Evolutionary conservation across 2,113 vertebrate species (phyloP).

Genomic region (Collichthys lucidus): DNA sequence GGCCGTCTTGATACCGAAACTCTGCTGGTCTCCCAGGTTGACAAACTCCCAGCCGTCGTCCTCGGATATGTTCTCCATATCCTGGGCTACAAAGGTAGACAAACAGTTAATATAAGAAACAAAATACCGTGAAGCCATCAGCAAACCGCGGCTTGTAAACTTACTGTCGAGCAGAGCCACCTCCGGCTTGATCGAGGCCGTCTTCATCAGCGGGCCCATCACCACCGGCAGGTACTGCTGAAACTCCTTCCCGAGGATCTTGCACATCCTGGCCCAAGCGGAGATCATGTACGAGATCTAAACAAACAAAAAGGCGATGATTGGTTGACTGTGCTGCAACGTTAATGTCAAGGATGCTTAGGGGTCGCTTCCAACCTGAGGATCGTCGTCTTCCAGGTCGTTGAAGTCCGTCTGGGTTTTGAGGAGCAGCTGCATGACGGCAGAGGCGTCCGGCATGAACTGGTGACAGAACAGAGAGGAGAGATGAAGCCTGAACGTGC

Average conservation of each 20-base stretch:
- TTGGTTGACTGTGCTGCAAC: not conserved
- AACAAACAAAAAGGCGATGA: not conserved
- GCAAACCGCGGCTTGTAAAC: conserved; percentile 43
- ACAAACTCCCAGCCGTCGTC: conserved; percentile 99
- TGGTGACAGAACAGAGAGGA: conserved; percentile 48
- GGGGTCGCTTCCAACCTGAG: conserved; percentile 86
- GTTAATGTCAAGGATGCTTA: rapidly evolving
- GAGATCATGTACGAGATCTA: conserved; percentile 99
- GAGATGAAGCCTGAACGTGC: not conserved
- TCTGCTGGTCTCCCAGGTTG: conserved; percentile 98
- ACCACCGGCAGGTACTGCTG: conserved; percentile 99
- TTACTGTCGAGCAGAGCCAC: conserved; percentile 98
- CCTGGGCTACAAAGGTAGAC: conserved; percentile 87
- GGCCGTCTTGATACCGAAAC: conserved; percentile 98
- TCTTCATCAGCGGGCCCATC: conserved; percentile 99
- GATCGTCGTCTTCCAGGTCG: conserved; percentile 97
- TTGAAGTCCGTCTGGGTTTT: conserved; percentile 98
- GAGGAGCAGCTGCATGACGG: conserved; percentile 96
- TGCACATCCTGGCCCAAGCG: conserved; percentile 99
- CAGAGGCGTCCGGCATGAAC: conserved; percentile 99
- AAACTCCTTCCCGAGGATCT: conserved; percentile 98
- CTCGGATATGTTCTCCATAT: conserved; percentile 99
- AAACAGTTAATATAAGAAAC: not conserved
- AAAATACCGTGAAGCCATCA: too few species aligned
- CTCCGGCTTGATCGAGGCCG: conserved; percentile 98